Percentiles rank a stretch among this genome's conserved stretches.
Evolutionary conservation across 1,140 invertebrate species (phyloP).

Genomic region (Daktulosphaira vitifoliae): DNA sequence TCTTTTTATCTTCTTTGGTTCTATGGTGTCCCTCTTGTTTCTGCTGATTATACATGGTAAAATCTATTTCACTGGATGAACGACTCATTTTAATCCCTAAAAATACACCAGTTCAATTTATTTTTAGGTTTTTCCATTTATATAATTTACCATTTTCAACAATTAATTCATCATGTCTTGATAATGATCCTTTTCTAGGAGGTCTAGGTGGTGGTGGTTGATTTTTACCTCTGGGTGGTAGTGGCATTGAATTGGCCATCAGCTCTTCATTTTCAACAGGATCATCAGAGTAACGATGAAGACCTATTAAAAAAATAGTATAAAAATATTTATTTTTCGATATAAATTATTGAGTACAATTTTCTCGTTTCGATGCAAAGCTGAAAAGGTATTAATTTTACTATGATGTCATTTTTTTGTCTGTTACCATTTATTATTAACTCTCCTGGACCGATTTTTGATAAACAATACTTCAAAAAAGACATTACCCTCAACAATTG

Average conservation of each 20-base stretch:
- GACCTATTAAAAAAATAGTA: conserved; percentile 47
- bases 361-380: no score
- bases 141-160: conserved; percentile 34
- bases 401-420: no score
- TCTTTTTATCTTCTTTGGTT: conserved; percentile 67
- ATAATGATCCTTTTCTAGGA: conserved; percentile 63
- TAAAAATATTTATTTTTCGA: conserved; percentile 21
- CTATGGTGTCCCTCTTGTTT: conserved; percentile 42
- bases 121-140: no score
- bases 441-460: no score
- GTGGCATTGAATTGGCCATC: conserved; percentile 43
- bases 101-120: not conserved
- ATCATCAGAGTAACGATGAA: conserved; percentile 76
- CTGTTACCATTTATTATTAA: no score
- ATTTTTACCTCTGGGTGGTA: conserved; percentile 46
- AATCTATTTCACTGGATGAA: conserved; percentile 63
- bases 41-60: conserved; percentile 49
- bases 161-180: conserved; percentile 47
- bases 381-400: no score
- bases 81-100: conserved; percentile 53
- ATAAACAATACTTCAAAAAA: no score
- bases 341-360: not conserved
- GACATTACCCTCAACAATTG: no score
- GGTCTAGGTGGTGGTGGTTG: conserved; percentile 55
- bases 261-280: conserved; percentile 62